Evolutionary conservation across 2,113 vertebrate species (phyloP).

Genomic region (Mustela lutreola): DNA sequence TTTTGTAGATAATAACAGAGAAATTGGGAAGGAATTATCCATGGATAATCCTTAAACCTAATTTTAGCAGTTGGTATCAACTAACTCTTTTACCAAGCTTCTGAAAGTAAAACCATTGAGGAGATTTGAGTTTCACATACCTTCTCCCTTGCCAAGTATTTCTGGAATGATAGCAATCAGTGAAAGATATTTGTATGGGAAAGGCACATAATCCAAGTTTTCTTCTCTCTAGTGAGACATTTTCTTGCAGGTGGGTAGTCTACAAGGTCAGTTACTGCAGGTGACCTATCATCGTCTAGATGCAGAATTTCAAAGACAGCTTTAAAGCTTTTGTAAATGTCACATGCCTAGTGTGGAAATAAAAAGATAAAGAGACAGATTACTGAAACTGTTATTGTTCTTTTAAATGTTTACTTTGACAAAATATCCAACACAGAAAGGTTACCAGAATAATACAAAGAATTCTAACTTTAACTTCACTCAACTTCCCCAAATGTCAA

Average conservation of each 20-base stretch:
- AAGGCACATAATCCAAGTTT: not conserved
- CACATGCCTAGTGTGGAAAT: not conserved
- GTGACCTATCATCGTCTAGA: not conserved
- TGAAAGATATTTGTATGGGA: not conserved
- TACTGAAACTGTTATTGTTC: not conserved
- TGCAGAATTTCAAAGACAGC: not conserved
- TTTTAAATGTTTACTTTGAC: not conserved
- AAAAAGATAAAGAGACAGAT: not conserved
- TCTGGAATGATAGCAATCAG: not conserved
- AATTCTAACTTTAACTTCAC: not conserved
- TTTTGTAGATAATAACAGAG: not conserved
- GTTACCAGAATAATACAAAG: not conserved
- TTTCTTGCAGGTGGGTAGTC: not conserved
- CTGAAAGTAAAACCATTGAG: conserved; percentile 17
- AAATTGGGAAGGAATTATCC: conserved; percentile 22
- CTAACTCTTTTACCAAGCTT: not conserved
- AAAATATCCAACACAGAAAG: not conserved
- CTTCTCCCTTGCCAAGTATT: conserved; percentile 7
- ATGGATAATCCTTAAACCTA: not conserved
- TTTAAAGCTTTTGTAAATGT: not conserved
- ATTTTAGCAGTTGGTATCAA: conserved; percentile 1
- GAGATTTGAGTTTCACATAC: not conserved
- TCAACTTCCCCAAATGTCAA: not conserved
- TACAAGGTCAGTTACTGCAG: not conserved
- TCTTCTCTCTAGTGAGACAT: not conserved